Conservation (phyloP, 1,140 invertebrate species). For the Polyergus mexicanus region DNA sequence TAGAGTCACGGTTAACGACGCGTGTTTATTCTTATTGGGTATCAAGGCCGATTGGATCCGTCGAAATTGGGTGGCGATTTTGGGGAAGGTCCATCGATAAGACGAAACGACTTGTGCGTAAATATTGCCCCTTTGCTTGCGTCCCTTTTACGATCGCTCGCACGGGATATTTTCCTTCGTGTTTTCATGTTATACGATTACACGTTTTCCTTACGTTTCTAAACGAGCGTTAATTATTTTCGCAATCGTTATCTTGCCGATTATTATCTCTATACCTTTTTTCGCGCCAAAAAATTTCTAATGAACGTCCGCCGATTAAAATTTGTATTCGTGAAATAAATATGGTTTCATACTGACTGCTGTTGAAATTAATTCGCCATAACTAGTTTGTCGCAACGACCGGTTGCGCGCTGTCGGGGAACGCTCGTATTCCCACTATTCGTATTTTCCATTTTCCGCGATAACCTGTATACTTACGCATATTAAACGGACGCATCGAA, state of each 20-base stretch:
- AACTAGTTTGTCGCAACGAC: conserved; percentile 30
- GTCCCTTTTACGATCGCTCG: conserved; percentile 53
- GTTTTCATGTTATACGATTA: not conserved
- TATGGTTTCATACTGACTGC: not conserved
- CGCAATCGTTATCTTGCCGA: not conserved
- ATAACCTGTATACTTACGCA: conserved; percentile 44
- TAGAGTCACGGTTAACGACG: conserved; percentile 57
- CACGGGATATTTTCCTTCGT: not conserved
- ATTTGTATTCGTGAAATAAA: conserved; percentile 41
- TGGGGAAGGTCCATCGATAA: conserved; percentile 63
- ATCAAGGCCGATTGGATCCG: conserved; percentile 43
- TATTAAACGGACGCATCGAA: conserved; percentile 45
- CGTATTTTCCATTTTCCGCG: conserved; percentile 4
- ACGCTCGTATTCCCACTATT: conserved; percentile 16
- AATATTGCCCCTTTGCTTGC: not conserved
- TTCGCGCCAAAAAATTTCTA: not conserved
- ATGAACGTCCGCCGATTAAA: not conserved
- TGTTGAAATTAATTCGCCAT: conserved; percentile 34
- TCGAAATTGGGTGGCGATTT: conserved; percentile 69
- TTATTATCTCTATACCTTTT: not conserved
- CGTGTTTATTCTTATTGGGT: conserved; percentile 55
- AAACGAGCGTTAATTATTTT: conserved; percentile 18
- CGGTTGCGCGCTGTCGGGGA: conserved; percentile 5
- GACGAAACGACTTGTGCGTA: conserved; percentile 64
- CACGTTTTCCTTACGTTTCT: not conserved